Percentiles rank a stretch among this genome's conserved stretches.
phyloP scores from a whole-genome alignment of 2,113 vertebrate genomes.

The Oryzias curvinotus region DNA sequence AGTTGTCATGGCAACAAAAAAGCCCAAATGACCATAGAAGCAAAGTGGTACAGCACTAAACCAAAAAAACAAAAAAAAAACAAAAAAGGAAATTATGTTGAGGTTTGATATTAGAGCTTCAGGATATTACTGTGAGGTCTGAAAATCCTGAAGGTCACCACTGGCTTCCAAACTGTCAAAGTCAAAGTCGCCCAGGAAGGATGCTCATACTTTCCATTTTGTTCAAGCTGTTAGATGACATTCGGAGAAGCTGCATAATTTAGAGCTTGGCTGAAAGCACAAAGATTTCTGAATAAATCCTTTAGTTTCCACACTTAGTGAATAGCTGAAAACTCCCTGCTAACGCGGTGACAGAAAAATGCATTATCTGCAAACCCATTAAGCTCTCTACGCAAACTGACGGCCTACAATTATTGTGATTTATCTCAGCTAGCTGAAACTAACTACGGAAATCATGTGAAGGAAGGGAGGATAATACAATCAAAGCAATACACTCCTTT shows the following conservation, averaged over 20 bases:
- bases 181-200: slow-evolving; percentile 13
- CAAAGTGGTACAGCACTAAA: slow-evolving; percentile 34
- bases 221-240: slow-evolving; percentile 9
- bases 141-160: slow-evolving; percentile 20
- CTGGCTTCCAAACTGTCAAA: slow-evolving; percentile 4
- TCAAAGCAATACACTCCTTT: not conserved
- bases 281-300: slow-evolving; percentile 1
- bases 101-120: slow-evolving; percentile 44
- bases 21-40: slow-evolving; percentile 56
- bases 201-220: slow-evolving; percentile 15
- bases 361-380: not conserved
- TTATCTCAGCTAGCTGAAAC: slow-evolving; percentile 10
- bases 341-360: slow-evolving; percentile 7
- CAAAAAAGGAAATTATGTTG: slow-evolving; percentile 13
- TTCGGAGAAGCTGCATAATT: slow-evolving; percentile 22
- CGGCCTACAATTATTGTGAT: slow-evolving; percentile 18
- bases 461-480: not conserved
- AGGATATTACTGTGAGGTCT: slow-evolving; percentile 45
- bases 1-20: slow-evolving; percentile 65
- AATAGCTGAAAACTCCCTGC: slow-evolving; percentile 8
- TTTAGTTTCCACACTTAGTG: slow-evolving; percentile 21
- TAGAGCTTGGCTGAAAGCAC: slow-evolving; percentile 1
- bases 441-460: slow-evolving; percentile 17
- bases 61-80: slow-evolving; percentile 46
- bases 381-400: not conserved